Percentiles rank a stretch among this genome's conserved stretches.
phyloP scores from a whole-genome alignment of 2,888 invertebrate species.

The Paralinhomoeus sp. region DNA sequence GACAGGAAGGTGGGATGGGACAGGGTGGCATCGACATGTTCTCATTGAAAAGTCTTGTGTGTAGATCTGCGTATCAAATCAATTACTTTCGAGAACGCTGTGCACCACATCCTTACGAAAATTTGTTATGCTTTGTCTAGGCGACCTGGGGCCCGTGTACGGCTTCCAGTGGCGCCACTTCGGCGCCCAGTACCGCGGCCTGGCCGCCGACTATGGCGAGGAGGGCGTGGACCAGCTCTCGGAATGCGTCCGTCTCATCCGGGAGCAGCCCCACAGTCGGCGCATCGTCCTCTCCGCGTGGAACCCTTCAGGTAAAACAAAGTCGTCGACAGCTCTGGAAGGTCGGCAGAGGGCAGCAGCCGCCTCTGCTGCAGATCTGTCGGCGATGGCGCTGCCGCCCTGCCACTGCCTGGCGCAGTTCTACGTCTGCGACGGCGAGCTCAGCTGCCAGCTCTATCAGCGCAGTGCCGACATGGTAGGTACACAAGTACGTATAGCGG shows the following conservation, averaged over 20 bases:
- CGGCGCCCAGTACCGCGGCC: conserved; percentile 64
- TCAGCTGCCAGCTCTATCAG: conserved; percentile 80
- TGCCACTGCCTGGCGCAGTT: conserved; percentile 88
- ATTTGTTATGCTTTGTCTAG: conserved; percentile 23
- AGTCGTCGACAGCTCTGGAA: not conserved
- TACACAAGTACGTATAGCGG: too few relatives aligned
- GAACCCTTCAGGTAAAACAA: conserved; percentile 46
- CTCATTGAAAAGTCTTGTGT: too few relatives aligned
- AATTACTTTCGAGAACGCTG: too few relatives aligned
- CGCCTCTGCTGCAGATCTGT: conserved; percentile 46
- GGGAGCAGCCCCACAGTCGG: conserved; percentile 54
- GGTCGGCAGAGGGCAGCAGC: not conserved
- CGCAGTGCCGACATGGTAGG: conserved; percentile 81
- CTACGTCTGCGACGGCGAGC: conserved; percentile 52
- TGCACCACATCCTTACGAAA: not conserved
- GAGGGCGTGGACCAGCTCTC: conserved; percentile 70
- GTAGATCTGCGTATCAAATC: too few relatives aligned
- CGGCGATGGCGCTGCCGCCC: conserved; percentile 80
- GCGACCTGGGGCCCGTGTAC: conserved; percentile 85
- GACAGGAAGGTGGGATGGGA: too few relatives aligned
- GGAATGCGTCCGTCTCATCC: conserved; percentile 49
- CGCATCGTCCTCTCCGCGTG: conserved; percentile 79
- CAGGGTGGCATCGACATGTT: too few relatives aligned
- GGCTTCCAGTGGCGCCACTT: conserved; percentile 97
- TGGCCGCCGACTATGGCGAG: conserved; percentile 54